Conservation (phyloP, 2,113 vertebrate species). For the Polypterus bichir region DNA sequence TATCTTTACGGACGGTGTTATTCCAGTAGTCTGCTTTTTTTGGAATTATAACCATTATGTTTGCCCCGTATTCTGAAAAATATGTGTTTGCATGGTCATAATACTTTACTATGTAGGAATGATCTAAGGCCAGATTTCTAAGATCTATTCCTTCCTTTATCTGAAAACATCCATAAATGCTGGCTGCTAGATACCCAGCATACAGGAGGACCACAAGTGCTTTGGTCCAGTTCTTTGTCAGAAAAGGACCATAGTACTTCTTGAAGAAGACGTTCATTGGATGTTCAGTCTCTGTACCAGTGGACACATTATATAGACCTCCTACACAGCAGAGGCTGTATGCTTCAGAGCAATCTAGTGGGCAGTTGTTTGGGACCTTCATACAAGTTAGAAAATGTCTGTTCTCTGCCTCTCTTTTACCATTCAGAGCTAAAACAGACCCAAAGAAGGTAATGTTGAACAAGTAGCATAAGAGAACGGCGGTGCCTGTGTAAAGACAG, state of each 20-base stretch:
- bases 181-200: constrained; percentile 23
- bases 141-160: constrained; percentile 35
- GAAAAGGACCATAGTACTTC: constrained; percentile 33
- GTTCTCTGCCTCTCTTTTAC: constrained; percentile 33
- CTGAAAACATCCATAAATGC: constrained; percentile 33
- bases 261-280: constrained; percentile 30
- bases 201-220: constrained; percentile 26
- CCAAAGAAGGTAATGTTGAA: constrained; percentile 54
- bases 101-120: constrained; percentile 32
- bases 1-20: constrained; percentile 22
- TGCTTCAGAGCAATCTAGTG: background rate
- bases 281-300: constrained; percentile 17
- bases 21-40: constrained; percentile 35
- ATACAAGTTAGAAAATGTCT: constrained; percentile 35
- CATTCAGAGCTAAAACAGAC: constrained; percentile 47
- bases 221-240: constrained; percentile 23
- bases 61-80: constrained; percentile 35
- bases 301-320: background rate
- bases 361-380: constrained; percentile 21
- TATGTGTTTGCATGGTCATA: constrained; percentile 31
- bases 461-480: constrained; percentile 51
- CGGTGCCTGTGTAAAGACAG: constrained; percentile 49
- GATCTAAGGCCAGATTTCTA: constrained; percentile 28
- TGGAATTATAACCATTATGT: constrained; percentile 36
- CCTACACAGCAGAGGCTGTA: constrained; percentile 23